phyloP scores from a whole-genome alignment of 2,888 invertebrate species.

The Ormyrus nitidulus region DNA sequence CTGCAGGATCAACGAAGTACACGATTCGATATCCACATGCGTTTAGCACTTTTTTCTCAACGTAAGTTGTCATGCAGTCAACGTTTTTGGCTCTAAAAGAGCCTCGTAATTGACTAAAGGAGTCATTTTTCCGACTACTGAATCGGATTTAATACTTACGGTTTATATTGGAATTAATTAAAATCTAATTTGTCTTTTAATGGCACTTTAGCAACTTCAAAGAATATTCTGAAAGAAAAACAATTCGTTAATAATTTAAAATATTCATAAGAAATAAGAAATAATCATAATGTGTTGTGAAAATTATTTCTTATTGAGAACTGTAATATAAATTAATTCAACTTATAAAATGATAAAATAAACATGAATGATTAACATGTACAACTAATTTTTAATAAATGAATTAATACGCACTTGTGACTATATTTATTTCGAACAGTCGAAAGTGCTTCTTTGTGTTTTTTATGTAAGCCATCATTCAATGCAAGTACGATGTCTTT shows the following conservation, averaged over 20 bases:
- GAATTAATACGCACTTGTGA: slow-evolving; percentile 80
- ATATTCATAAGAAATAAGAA: no score
- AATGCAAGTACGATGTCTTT: slow-evolving; percentile 83
- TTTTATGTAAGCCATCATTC: slow-evolving; percentile 86
- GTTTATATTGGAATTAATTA: slow-evolving; percentile 56
- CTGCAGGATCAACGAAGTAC: slow-evolving; percentile 48
- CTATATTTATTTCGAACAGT: slow-evolving; percentile 96
- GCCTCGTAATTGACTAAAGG: slow-evolving; percentile 37
- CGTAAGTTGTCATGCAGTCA: slow-evolving; percentile 47
- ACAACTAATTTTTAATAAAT: not conserved
- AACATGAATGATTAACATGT: not conserved
- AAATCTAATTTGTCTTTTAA: slow-evolving; percentile 75
- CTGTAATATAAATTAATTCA: not conserved
- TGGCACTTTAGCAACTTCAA: slow-evolving; percentile 91
- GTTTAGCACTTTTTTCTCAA: slow-evolving; percentile 27
- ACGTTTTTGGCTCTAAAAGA: slow-evolving; percentile 38
- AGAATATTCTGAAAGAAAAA: slow-evolving; percentile 83
- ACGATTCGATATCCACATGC: slow-evolving; percentile 39
- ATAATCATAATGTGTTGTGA: not conserved
- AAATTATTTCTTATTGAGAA: slow-evolving; percentile 1
- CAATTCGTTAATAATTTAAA: no score
- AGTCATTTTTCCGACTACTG: slow-evolving; percentile 54
- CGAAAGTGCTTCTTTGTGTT: slow-evolving; percentile 86
- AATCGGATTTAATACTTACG: slow-evolving; percentile 37
- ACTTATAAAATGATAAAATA: not conserved